Evolutionary conservation across 2,888 invertebrate species (phyloP).

Genomic region (Lacanobia oleracea): DNA sequence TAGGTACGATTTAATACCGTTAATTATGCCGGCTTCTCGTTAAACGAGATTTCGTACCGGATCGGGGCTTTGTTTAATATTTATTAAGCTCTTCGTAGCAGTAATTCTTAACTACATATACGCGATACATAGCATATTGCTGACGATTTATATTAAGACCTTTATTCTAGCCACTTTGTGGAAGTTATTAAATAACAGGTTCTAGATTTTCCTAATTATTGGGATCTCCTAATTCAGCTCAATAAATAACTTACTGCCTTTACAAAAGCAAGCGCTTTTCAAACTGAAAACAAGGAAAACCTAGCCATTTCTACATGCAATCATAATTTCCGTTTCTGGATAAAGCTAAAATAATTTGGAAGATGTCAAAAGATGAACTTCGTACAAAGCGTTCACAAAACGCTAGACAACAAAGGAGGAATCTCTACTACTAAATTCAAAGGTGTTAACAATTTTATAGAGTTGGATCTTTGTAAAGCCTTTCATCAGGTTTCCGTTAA

Average conservation of each 20-base stretch:
- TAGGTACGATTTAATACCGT: slow-evolving; percentile 70
- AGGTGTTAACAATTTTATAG: slow-evolving; percentile 3
- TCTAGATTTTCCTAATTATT: too few relatives aligned
- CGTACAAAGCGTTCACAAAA: not conserved
- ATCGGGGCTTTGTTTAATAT: slow-evolving; percentile 48
- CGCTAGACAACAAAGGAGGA: not conserved
- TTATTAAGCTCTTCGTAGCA: slow-evolving; percentile 36
- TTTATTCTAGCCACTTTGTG: too few relatives aligned
- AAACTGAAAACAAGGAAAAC: not conserved
- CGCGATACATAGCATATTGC: too few relatives aligned
- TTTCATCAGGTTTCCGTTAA: slow-evolving; percentile 28
- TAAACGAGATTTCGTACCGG: slow-evolving; percentile 58
- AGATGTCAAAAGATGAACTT: not conserved
- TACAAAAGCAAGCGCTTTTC: too few relatives aligned
- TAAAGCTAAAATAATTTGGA: slow-evolving; percentile 19
- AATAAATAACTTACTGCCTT: too few relatives aligned
- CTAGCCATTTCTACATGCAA: not conserved
- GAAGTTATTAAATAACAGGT: too few relatives aligned
- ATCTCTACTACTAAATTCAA: not conserved
- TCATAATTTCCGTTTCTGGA: not conserved
- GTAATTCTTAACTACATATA: slow-evolving; percentile 24
- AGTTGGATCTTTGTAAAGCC: slow-evolving; percentile 24
- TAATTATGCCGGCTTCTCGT: slow-evolving; percentile 65
- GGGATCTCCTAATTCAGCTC: too few relatives aligned
- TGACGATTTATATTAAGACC: too few relatives aligned